Evolutionary conservation across 2,888 invertebrate species (phyloP), one percentile per base, ranked within the genome.

Genomic region (Diabrotica balteata): DNA sequence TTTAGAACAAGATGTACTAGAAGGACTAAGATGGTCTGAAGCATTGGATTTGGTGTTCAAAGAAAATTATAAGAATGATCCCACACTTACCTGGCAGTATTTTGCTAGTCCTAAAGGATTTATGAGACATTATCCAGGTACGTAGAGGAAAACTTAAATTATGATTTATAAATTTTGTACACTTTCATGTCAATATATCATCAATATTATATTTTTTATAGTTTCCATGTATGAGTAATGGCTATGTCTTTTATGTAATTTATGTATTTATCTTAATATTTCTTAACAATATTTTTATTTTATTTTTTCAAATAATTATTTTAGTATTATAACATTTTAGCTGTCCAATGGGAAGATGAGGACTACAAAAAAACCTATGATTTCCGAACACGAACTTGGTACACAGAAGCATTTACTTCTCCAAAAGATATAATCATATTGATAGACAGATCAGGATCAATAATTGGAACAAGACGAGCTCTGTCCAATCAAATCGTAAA

Each of bases 41-140:
- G 91, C 93, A 70, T 87, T 99, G 75, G 96, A 98, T 84, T 88
- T 91, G 57, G 93, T 92, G 75, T 98, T 98, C 84, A 90, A 90
- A 75, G 90, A 91, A 79, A 97, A 97, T 84, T 91, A 91, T 78
- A 88, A 90, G 79, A 89, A 89, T 66, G 95, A 96, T 84, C 93
- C 93, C n/a, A 92, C 95, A 3, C 86, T 97, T 52, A 93, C 93
- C 8, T 99, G 97, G 95, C 99, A 99, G 86, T 98, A 96, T 84
- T 99, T 98, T 84, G 97, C 98, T 71, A 97, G 97, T 84, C 92
- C 97, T 50, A 91, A 93, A 49, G 99, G 99, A 57, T 97, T 98
- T 83, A 95, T 99, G 90, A 88, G 98, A 77, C 95, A 96, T 82
- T 99, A 93, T 86, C 99, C 99, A 77, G 94, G 93, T 93, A 87